A percentile compares a stretch with the other conserved stretches of the same genome.
phyloP scores from a whole-genome alignment of 2,797 vertebrate species.

The Miichthys miiuy region DNA sequence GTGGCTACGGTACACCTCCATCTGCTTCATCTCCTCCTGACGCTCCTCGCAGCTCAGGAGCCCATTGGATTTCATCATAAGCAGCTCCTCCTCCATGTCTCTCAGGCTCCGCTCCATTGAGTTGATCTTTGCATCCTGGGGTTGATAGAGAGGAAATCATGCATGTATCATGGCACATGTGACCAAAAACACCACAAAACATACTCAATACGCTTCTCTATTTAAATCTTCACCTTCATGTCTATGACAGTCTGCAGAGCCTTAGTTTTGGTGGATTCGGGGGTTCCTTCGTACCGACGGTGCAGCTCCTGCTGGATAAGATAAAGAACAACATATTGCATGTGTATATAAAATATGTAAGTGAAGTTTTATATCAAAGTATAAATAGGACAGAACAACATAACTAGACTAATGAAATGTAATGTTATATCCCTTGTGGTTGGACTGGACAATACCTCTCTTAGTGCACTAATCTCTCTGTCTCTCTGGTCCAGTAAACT shows the following conservation, averaged over 20 bases:
- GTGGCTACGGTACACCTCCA: slow-evolving; percentile 99
- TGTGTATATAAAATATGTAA: background rate
- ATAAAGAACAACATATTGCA: background rate
- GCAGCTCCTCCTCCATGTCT: slow-evolving; percentile 97
- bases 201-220: background rate
- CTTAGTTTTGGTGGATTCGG: slow-evolving; percentile 98
- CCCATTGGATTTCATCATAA: slow-evolving; percentile 98
- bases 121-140: slow-evolving; percentile 95
- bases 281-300: slow-evolving; percentile 95
- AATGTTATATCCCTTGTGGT: background rate
- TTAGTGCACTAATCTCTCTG: slow-evolving; percentile 84
- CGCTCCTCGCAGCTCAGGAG: slow-evolving; percentile 97
- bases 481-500: slow-evolving; percentile 97
- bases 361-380: background rate
- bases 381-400: slow-evolving; percentile 1
- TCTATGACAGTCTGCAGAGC: slow-evolving; percentile 99
- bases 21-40: slow-evolving; percentile 99
- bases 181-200: background rate
- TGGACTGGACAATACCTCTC: slow-evolving; percentile 87
- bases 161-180: slow-evolving; percentile 70
- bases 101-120: slow-evolving; percentile 95
- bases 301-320: slow-evolving; percentile 90
- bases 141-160: slow-evolving; percentile 16
- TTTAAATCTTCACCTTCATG: slow-evolving; percentile 91
- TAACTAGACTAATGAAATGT: background rate